Conservation (phyloP, 2,888 invertebrate species). For the Andrena dorsata region DNA sequence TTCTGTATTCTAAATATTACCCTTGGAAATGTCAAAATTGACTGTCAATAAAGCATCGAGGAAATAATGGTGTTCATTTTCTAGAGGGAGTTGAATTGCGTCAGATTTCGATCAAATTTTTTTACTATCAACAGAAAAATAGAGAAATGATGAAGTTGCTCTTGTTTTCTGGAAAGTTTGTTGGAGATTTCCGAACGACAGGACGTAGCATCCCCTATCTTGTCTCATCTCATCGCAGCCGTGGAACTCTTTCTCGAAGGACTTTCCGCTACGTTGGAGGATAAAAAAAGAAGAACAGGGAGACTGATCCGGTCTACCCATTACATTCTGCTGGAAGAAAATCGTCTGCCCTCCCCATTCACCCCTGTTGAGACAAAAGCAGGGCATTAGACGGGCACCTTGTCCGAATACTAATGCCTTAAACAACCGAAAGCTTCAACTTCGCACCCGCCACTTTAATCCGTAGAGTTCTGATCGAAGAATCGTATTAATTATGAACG, state of each 20-base stretch:
- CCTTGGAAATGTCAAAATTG: too few relatives aligned
- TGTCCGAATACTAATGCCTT: slow-evolving; percentile 76
- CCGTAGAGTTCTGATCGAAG: slow-evolving; percentile 1
- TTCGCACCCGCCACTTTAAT: slow-evolving; percentile 32
- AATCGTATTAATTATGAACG: slow-evolving; percentile 33
- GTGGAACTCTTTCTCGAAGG: slow-evolving; percentile 20
- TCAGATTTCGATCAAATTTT: not conserved
- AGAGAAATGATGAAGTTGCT: not conserved
- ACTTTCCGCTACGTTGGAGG: slow-evolving; percentile 34
- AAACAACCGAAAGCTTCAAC: slow-evolving; percentile 50
- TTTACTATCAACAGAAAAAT: not conserved
- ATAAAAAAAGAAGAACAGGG: slow-evolving; percentile 46
- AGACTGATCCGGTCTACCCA: slow-evolving; percentile 62
- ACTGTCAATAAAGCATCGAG: too few relatives aligned
- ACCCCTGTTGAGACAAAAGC: slow-evolving; percentile 76
- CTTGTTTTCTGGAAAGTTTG: not conserved
- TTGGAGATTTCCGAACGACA: not conserved
- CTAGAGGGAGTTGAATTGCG: not conserved
- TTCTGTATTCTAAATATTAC: too few relatives aligned
- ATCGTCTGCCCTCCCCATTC: slow-evolving; percentile 56
- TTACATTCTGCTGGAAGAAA: slow-evolving; percentile 71
- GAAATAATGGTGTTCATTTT: too few relatives aligned
- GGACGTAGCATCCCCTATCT: not conserved
- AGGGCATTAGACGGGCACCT: slow-evolving; percentile 75
- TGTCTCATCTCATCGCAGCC: slow-evolving; percentile 3